Evolutionary conservation across 2,888 invertebrate genomes (phyloP).

Genomic region (Chrysomela aeneicollis): DNA sequence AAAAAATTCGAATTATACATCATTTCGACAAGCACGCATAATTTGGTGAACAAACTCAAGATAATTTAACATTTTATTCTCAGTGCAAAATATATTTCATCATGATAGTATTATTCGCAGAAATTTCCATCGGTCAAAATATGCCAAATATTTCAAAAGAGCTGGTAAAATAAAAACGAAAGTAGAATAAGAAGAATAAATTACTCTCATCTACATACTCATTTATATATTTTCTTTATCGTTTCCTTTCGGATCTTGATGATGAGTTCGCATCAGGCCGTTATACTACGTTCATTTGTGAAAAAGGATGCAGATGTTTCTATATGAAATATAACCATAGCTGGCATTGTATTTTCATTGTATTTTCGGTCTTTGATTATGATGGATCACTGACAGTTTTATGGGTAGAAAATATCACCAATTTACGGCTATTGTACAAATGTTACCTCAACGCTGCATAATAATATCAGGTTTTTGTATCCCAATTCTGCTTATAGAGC

Average conservation of each 20-base stretch:
- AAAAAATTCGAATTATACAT: no score
- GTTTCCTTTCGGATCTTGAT: not conserved
- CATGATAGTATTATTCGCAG: no score
- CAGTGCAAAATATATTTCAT: no score
- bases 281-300: not conserved
- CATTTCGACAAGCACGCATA: no score
- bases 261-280: not conserved
- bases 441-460: not conserved
- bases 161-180: no score
- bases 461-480: not conserved
- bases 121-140: no score
- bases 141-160: no score
- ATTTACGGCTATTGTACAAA: not conserved
- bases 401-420: not conserved
- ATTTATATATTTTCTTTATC: not conserved
- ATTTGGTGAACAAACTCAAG: no score
- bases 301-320: conserved; percentile 14
- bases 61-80: no score
- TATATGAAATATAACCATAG: conserved; percentile 4
- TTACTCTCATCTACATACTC: no score
- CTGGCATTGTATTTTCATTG: conserved; percentile 2
- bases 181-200: no score
- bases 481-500: no score
- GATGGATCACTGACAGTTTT: conserved; percentile 12
- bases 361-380: conserved; percentile 6